A percentile compares a stretch with the other conserved stretches of the same genome.
Conservation (phyloP, 2,797 vertebrate species). For the Apogon talboti region DNA sequence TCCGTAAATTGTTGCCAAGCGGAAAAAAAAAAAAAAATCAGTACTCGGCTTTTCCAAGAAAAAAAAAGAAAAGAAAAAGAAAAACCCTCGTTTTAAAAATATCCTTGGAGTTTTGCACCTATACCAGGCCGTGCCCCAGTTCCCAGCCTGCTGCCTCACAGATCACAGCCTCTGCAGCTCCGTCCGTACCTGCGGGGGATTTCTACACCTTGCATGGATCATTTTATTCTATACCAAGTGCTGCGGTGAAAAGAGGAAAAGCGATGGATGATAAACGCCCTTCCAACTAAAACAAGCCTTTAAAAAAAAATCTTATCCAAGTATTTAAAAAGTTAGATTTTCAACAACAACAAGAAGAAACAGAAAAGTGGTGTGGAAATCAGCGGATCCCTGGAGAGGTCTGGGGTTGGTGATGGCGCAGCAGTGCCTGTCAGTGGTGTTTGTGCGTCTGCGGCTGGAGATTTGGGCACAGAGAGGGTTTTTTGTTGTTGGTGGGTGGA, state of each 20-base stretch:
- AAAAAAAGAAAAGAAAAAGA: constrained; percentile 10
- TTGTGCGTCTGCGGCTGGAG: constrained; percentile 81
- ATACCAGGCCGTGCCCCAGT: constrained; percentile 24
- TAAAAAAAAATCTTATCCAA: constrained; percentile 61
- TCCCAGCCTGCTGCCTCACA: constrained; percentile 55
- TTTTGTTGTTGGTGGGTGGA: constrained; percentile 88
- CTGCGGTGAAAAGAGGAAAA: constrained; percentile 27
- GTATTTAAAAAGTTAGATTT: constrained; percentile 12
- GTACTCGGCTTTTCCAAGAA: constrained; percentile 45
- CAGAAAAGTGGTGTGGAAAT: constrained; percentile 22
- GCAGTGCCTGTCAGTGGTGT: constrained; percentile 80
- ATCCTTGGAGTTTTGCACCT: constrained; percentile 64
- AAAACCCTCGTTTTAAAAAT: constrained; percentile 25
- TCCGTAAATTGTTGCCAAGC: constrained; percentile 57
- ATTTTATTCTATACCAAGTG: constrained; percentile 73
- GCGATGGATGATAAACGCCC: constrained; percentile 20
- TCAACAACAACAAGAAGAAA: neutral
- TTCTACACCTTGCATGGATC: constrained; percentile 81
- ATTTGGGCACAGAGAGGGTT: constrained; percentile 85
- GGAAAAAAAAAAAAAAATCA: constrained; percentile 28
- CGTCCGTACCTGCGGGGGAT: constrained; percentile 79
- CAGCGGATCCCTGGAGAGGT: constrained; percentile 65
- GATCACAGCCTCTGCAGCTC: constrained; percentile 71
- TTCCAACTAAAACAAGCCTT: constrained; percentile 45
- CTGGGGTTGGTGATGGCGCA: constrained; percentile 69